phyloP scores from a whole-genome alignment of 30 jellyfish, hydroid and myxozoan species.

The Aurelia aurita region DNA sequence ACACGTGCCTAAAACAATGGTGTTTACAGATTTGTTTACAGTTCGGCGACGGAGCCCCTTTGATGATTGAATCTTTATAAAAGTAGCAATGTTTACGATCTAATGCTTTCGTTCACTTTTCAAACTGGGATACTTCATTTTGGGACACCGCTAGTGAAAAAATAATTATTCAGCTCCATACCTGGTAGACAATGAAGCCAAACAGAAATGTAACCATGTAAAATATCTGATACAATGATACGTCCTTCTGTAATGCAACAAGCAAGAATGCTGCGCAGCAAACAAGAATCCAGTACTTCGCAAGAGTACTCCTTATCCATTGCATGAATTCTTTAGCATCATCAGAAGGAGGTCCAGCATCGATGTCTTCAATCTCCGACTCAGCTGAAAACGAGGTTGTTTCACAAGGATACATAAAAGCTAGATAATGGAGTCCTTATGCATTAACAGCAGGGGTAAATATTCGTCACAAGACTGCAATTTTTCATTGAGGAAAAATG shows the following conservation, averaged over 20 bases:
- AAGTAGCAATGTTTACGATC: too few relatives aligned
- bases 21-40: too few relatives aligned
- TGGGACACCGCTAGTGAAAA: too few relatives aligned
- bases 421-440: too few relatives aligned
- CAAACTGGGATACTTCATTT: too few relatives aligned
- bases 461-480: too few relatives aligned
- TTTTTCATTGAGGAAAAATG: too few relatives aligned
- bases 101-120: too few relatives aligned
- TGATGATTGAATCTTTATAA: background rate
- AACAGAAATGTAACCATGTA: constrained; percentile 95
- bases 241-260: constrained; percentile 96
- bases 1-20: too few relatives aligned
- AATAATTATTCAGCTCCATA: background rate
- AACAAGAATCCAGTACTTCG: constrained; percentile 95
- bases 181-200: constrained; percentile 95
- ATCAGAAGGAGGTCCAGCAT: constrained; percentile 91
- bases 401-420: background rate
- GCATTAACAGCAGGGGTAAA: too few relatives aligned
- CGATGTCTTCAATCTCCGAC: constrained; percentile 81
- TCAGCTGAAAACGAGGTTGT: constrained; percentile 43
- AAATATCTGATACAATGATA: constrained; percentile 88
- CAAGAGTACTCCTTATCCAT: constrained; percentile 83
- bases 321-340: constrained; percentile 96
- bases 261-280: constrained; percentile 94
- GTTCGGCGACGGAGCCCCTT: too few relatives aligned